Conservation (phyloP, 2,797 vertebrate genomes). For the Phoebastria nigripes region DNA sequence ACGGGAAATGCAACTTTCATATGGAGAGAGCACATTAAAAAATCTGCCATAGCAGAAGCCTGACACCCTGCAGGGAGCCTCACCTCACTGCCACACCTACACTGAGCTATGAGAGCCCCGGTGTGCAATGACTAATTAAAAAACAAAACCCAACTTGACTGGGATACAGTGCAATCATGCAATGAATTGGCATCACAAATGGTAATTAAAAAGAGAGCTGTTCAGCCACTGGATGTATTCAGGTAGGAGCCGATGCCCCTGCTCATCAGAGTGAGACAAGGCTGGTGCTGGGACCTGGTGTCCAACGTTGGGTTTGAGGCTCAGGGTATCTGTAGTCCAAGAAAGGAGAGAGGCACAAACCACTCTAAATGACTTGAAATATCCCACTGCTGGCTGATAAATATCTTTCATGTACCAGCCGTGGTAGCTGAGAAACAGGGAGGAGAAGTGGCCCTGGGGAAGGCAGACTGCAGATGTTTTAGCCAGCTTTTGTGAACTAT, state of each 20-base stretch:
- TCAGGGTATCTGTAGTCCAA: neutral
- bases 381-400: neutral
- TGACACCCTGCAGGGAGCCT: neutral
- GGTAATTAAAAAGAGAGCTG: neutral
- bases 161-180: neutral
- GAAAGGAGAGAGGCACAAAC: neutral
- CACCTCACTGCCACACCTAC: constrained; percentile 3
- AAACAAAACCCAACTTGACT: constrained; percentile 46
- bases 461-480: neutral
- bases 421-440: neutral
- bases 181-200: neutral
- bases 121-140: constrained; percentile 15
- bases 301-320: neutral
- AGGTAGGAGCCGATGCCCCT: neutral
- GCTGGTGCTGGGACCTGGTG: neutral
- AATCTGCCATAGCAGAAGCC: neutral
- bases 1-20: neutral
- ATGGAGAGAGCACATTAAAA: neutral
- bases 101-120: neutral
- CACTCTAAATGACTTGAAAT: neutral
- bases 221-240: neutral
- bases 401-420: neutral
- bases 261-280: neutral
- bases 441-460: neutral
- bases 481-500: neutral